Evolutionary conservation across 2,113 vertebrate species (phyloP), one percentile per base, ranked within the genome.

Genomic region (Struthidea cinerea): DNA sequence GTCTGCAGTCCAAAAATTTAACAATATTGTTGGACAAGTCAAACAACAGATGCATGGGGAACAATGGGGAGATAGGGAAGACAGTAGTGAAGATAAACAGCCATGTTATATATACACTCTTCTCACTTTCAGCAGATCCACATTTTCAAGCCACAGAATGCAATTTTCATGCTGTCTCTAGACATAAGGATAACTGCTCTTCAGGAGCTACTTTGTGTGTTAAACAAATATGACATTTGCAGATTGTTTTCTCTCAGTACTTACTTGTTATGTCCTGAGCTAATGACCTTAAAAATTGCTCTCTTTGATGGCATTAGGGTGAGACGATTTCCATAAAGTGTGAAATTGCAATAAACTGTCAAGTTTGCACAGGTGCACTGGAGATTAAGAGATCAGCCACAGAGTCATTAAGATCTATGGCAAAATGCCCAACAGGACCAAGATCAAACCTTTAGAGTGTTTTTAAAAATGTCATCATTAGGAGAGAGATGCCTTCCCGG

Each of bases 181-280:
- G 76, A 65, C 86, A 96, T 89, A 95, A 96, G 93, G 89, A 80
- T 93, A 95, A 96, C 84, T 91, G 89, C 78, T 95, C 82, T 91
- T 89, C 71, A 96, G 86, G 69, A 96, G 68, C 81, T 67, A 78
- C 71, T 91, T 53, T 82, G 52, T 67, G 59, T 82, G 82, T 91
- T 95, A 95, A 94, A 94, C 93, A 96, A 96, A 97, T 93, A 95
- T 67, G 93, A 96, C 95, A 96, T 96, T 96, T 95, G 95, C 85
- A 78, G 86, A 93, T 90, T 90, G 87, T 90, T 95, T 96, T 96
- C 90, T 75, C 86, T 86, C 86, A 56, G 64, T 90, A 67, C 89
- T 95, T 97, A 93, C 94, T 94, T 95, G 79, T 49, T 95, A 87
- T 89, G 79, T 94, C 85, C 88, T 81, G 74, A 90, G 90, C 69